A percentile compares a stretch with the other conserved stretches of the same genome.
Evolutionary conservation across 2,888 invertebrate genomes (phyloP).

Genomic region (Actias luna): DNA sequence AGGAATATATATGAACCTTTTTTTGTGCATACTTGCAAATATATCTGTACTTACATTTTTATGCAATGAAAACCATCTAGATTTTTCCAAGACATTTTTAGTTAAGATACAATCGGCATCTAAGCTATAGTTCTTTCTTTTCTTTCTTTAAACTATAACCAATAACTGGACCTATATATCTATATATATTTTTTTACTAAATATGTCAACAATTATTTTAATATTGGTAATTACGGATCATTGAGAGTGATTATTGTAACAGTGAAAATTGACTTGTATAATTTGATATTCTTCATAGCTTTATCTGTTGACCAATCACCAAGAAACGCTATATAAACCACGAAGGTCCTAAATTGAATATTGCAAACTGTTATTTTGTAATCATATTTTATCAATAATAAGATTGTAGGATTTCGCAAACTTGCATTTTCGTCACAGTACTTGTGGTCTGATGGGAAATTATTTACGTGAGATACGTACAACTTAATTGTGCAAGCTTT

Average conservation of each 20-base stretch:
- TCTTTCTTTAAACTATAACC: neutral
- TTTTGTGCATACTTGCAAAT: no score
- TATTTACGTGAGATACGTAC: neutral
- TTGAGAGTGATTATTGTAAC: no score
- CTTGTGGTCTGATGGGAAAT: constrained; percentile 15
- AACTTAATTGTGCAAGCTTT: constrained; percentile 5
- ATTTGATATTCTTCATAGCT: neutral
- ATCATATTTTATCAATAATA: constrained; percentile 12
- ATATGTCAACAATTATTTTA: neutral
- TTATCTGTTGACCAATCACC: neutral
- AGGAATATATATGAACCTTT: no score
- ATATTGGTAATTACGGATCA: no score
- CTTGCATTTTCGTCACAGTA: constrained; percentile 18
- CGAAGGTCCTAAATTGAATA: neutral
- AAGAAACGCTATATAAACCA: neutral
- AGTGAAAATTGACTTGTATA: neutral
- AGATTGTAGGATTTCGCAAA: constrained; percentile 3
- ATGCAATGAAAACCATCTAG: no score
- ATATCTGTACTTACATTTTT: no score
- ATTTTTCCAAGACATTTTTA: no score
- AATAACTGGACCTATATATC: neutral
- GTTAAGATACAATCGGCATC: no score
- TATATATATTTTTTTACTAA: neutral
- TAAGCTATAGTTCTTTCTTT: neutral
- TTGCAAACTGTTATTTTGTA: constrained; percentile 6